A percentile compares a stretch with the other conserved stretches of the same genome.
phyloP scores from a whole-genome alignment of 2,888 invertebrate species.

The Octonoba sinensis region DNA sequence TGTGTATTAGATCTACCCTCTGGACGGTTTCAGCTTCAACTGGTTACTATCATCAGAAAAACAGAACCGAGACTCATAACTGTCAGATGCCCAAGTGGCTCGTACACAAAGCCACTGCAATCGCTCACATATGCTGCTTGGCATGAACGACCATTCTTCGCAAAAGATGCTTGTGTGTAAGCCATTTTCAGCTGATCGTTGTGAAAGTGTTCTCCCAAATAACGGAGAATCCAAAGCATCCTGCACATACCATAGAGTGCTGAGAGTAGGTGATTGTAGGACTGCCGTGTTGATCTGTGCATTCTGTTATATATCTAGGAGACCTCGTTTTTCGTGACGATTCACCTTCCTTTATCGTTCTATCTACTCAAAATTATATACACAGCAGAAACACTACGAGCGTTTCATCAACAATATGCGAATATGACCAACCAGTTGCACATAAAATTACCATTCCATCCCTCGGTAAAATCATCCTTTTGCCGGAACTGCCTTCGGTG shows the following conservation, averaged over 20 bases:
- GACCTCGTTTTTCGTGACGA: not conserved
- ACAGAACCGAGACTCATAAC: slow-evolving; percentile 7
- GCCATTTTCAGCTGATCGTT: slow-evolving; percentile 4
- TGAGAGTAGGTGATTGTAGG: not conserved
- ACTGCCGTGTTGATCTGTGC: not conserved
- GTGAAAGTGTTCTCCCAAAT: slow-evolving; percentile 3
- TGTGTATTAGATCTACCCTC: not conserved
- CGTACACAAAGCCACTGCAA: not conserved
- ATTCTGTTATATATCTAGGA: not conserved
- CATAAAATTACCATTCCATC: not conserved
- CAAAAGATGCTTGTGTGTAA: not conserved
- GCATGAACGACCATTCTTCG: slow-evolving; percentile 9
- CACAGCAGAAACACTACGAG: not conserved
- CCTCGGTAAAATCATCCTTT: slow-evolving; percentile 1
- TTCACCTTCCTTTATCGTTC: slow-evolving; percentile 6
- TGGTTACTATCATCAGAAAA: not conserved
- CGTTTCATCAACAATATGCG: not conserved
- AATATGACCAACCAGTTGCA: not conserved
- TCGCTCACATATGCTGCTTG: not conserved
- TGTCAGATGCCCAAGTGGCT: slow-evolving; percentile 2
- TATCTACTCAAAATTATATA: slow-evolving; percentile 3
- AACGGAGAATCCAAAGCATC: slow-evolving; percentile 8
- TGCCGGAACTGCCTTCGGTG: not conserved
- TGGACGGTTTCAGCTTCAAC: not conserved
- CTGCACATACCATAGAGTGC: slow-evolving; percentile 5